Conservation (phyloP, 2,888 invertebrate genomes). For the Phortica okadai region DNA sequence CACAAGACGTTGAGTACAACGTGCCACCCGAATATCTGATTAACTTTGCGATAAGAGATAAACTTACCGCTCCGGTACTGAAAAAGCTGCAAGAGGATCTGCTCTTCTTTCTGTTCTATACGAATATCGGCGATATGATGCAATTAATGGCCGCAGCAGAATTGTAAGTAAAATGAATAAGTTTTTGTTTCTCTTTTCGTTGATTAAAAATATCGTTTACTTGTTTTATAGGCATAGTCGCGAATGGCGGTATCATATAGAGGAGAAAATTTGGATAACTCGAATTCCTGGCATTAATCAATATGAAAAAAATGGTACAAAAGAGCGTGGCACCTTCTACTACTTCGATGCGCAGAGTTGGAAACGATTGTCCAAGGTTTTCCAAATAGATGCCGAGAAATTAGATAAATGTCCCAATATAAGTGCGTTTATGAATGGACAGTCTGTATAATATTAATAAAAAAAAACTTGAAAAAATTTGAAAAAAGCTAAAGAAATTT, state of each 20-base stretch:
- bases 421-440: constrained; percentile 77
- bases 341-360: constrained; percentile 99
- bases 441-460: constrained; percentile 77
- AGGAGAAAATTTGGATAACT: constrained; percentile 99
- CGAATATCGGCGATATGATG: constrained; percentile 98
- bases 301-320: constrained; percentile 95
- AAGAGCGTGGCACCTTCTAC: constrained; percentile 99
- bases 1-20: constrained; percentile 98
- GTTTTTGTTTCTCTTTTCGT: background rate
- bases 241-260: constrained; percentile 99
- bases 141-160: constrained; percentile 98
- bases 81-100: constrained; percentile 99
- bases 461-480: constrained; percentile 74
- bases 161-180: constrained; percentile 83
- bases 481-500: constrained; percentile 60
- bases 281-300: constrained; percentile 96
- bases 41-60: constrained; percentile 96
- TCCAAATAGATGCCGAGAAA: constrained; percentile 99
- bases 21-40: constrained; percentile 99
- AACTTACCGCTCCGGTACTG: constrained; percentile 95
- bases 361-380: constrained; percentile 99
- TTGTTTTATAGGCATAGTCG: constrained; percentile 88
- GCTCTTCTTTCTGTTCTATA: constrained; percentile 99
- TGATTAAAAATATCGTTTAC: constrained; percentile 12
- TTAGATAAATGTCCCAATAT: constrained; percentile 85